Evolutionary conservation across 1,140 invertebrate genomes (phyloP), one percentile per base, ranked within the genome.

Genomic region (Drosophila tropicalis): DNA sequence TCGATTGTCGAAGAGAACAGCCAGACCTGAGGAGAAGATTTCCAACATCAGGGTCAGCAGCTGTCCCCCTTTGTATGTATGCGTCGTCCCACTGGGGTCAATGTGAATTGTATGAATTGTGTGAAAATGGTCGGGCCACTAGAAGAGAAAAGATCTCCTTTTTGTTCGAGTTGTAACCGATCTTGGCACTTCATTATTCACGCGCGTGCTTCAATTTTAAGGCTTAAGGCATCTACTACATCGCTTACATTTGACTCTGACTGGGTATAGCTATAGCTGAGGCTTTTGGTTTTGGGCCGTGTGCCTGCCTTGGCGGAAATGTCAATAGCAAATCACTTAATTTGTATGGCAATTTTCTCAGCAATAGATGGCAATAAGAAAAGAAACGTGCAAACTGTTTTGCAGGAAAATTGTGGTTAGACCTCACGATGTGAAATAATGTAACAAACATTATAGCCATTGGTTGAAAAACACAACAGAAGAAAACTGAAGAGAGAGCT

Each of bases 261-360:
- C 9, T 25, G 34, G 60, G 29, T 65, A 61, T 75, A 17, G 56
- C 5, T 22, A 32, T 32, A 17, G 44, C 64, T 60, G 29, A 34
- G 73, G 56, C 61, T 65, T 29, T 29, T 29, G 5, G 5, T 13
- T 41, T 64, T 54, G 55, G 62, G 71, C 58, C 62, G n/a, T 62
- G 70, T 63, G 34, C 34, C 19, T 22, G 34, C 44, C 75, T 56
- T 62, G 65, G 79, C 78, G 87, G 87, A 84, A 90, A 90, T 90
- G 87, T 90, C 87, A 90, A 90, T 90, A 90, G 87, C 87, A 90
- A 90, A 90, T 90, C 87, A 90, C 87, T 90, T 90, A 90, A 90
- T 90, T 90, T 90, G 87, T 90, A 70, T 79, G 64, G 71, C 87
- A 90, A 90, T 90, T 90, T 90, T 90, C 86, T 19, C 12, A 22